Base-by-base conservation (phyloP, 2,797 vertebrate species). In the Melanotaenia maccullochi region DNA sequence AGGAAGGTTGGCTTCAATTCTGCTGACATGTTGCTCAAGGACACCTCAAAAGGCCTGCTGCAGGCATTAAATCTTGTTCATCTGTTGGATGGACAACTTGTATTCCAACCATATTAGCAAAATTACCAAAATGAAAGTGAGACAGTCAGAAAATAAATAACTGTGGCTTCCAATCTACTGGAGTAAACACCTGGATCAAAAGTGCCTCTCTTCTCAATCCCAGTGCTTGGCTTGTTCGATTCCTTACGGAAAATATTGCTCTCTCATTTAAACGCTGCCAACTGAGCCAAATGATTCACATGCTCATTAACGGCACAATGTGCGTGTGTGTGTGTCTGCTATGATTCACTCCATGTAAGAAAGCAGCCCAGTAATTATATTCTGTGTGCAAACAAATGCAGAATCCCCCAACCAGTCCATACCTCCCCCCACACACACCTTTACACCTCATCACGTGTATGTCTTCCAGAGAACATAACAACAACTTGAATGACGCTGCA, bases 331-430 rank as follows among this genome's bases (percentile, higher is more conserved):
- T 81, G 68, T 73, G 79, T 77, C 71, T 67, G 49, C 68, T 78
- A 73, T 86, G 87, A 91, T 78, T 90, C 86, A 89, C 63, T 73
- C 75, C 78, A 82, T 76, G 63, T 66, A 58, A 80, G 51, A 71
- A 76, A 70, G 61, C 59, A 79, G 87, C 87, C 87, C 88, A 89
- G 81, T 77, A 80, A 89, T 90, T 91, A 84, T 78, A 89, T 73
- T 76, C 73, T 88, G 85, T 85, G 76, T 87, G 77, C 73, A 89
- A 90, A 89, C 84, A 90, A 85, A 88, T 79, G 85, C 74, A 71
- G 35, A 60, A 22, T 56, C 51, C 7, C 60, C 55, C 65, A 14
- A 65, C 52, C 65, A 65, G 18, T 67, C 65, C 32, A 62, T 30
- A 47, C 32, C 44, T 40, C 36, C 22, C 4, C 55, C 57, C 57